These are phyloP conservation scores for Pangasius sanitwongsei DNA, from an alignment of 2,797 vertebrate genomes.

Conservation along the genomic window DNA sequence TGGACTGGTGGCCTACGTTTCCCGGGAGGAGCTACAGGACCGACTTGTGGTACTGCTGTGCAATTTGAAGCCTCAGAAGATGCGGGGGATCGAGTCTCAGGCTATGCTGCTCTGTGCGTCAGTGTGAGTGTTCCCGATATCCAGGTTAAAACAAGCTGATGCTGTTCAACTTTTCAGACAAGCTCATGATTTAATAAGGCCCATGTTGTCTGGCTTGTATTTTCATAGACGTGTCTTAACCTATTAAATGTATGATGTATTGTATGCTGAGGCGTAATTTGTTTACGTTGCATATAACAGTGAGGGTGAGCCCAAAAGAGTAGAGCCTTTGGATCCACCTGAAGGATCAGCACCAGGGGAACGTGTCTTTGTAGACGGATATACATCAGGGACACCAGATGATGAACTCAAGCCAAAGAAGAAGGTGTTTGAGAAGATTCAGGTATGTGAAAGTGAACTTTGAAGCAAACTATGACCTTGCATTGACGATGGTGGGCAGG, in stretches of 20 bases:
- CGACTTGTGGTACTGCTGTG: slow-evolving; percentile 90
- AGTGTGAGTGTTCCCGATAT: slow-evolving; percentile 73
- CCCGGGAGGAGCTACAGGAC: slow-evolving; percentile 86
- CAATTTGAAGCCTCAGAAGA: slow-evolving; percentile 96
- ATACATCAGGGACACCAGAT: slow-evolving; percentile 82
- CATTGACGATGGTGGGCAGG: neutral
- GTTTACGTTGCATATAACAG: slow-evolving; percentile 63
- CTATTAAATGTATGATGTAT: neutral
- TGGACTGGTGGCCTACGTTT: slow-evolving; percentile 88
- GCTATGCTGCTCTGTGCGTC: slow-evolving; percentile 96
- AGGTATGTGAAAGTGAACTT: slow-evolving; percentile 73
- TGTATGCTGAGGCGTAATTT: neutral
- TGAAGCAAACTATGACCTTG: neutral
- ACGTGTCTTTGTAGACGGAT: slow-evolving; percentile 87
- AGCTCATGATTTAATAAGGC: neutral
- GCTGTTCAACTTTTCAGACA: neutral
- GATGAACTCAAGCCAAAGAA: slow-evolving; percentile 95
- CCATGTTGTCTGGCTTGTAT: neutral
- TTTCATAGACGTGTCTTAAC: neutral
- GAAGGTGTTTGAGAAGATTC: slow-evolving; percentile 95
- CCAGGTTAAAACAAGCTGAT: neutral
- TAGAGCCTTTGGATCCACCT: slow-evolving; percentile 92
- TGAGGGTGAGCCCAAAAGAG: slow-evolving; percentile 80
- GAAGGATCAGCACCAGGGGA: slow-evolving; percentile 86
- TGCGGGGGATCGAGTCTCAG: slow-evolving; percentile 95